phyloP scores from a whole-genome alignment of 2,797 vertebrate species.

The Xyrichtys novacula region DNA sequence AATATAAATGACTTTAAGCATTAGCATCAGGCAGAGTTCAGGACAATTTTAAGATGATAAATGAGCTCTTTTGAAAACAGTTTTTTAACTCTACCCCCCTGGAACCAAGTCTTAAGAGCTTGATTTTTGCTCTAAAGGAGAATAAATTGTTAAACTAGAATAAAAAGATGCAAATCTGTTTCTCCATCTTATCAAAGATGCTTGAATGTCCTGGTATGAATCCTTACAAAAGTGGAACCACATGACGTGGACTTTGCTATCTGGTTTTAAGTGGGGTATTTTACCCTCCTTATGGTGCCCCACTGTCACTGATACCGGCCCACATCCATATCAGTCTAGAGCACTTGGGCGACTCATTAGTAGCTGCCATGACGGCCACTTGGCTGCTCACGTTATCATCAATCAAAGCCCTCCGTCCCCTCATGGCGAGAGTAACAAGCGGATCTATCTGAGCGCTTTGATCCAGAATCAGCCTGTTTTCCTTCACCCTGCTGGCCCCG shows the following conservation, averaged over 20 bases:
- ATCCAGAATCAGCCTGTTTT: slow-evolving; percentile 68
- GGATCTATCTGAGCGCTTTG: slow-evolving; percentile 69
- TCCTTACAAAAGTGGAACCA: slow-evolving; percentile 5
- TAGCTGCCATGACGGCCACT: slow-evolving; percentile 57
- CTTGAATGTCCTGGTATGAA: neutral
- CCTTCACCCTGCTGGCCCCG: slow-evolving; percentile 46
- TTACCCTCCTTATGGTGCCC: slow-evolving; percentile 32
- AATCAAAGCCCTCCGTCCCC: slow-evolving; percentile 66
- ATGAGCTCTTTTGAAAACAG: too few species aligned
- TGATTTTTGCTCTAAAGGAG: too few species aligned
- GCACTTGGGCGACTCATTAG: slow-evolving; percentile 61
- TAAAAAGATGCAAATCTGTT: neutral
- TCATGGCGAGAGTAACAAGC: slow-evolving; percentile 57
- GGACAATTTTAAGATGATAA: slow-evolving; percentile 11
- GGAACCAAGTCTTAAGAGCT: too few species aligned
- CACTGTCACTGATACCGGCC: slow-evolving; percentile 37
- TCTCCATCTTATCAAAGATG: neutral
- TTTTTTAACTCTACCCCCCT: neutral
- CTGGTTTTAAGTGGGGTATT: slow-evolving; percentile 47
- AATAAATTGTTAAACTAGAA: neutral
- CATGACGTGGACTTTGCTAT: slow-evolving; percentile 8
- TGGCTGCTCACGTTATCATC: slow-evolving; percentile 58
- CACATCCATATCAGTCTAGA: slow-evolving; percentile 68
- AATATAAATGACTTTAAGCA: too few species aligned
- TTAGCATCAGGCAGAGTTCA: neutral